These are phyloP conservation scores for Zelostemma sp. DNA, from an alignment of 1,140 invertebrate species.

Conservation along the genomic window DNA sequence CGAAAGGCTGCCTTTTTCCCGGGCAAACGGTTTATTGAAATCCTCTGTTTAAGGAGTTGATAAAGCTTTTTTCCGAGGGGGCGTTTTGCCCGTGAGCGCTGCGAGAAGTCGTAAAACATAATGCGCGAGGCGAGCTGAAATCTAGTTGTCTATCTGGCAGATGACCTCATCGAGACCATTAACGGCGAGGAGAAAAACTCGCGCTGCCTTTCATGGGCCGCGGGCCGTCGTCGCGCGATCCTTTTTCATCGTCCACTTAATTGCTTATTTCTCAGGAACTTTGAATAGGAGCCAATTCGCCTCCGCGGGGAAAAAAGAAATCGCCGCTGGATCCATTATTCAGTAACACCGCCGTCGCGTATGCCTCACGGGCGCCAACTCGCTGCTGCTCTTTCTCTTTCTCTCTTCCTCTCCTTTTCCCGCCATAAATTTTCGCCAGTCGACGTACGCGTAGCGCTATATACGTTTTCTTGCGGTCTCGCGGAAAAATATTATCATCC, in stretches of 20 bases:
- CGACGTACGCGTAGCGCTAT: conserved; percentile 42
- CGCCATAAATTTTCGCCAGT: conserved; percentile 46
- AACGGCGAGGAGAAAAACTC: conserved; percentile 40
- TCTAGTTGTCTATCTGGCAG: conserved; percentile 46
- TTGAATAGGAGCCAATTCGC: conserved; percentile 48
- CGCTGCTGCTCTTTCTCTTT: conserved; percentile 1
- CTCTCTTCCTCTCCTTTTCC: conserved; percentile 14
- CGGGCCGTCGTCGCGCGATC: conserved; percentile 22
- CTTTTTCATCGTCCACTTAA: conserved; percentile 48
- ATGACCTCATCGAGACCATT: conserved; percentile 46
- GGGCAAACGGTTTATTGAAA: no score
- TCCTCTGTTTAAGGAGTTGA: no score
- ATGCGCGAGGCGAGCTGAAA: conserved; percentile 35
- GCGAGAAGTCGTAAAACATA: conserved; percentile 36
- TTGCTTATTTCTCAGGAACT: conserved; percentile 54
- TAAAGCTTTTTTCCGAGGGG: no score
- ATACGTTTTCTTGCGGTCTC: conserved; percentile 43
- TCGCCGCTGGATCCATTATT: conserved; percentile 48
- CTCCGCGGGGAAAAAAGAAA: conserved; percentile 35
- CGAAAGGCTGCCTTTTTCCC: no score
- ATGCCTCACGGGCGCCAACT: conserved; percentile 31
- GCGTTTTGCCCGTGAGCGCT: background rate
- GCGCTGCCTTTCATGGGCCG: conserved; percentile 40
- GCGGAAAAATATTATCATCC: conserved; percentile 45
- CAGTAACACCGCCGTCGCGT: conserved; percentile 35